Evolutionary conservation across 2,113 vertebrate species (phyloP).

Genomic region (Entomyzon cyanotis): DNA sequence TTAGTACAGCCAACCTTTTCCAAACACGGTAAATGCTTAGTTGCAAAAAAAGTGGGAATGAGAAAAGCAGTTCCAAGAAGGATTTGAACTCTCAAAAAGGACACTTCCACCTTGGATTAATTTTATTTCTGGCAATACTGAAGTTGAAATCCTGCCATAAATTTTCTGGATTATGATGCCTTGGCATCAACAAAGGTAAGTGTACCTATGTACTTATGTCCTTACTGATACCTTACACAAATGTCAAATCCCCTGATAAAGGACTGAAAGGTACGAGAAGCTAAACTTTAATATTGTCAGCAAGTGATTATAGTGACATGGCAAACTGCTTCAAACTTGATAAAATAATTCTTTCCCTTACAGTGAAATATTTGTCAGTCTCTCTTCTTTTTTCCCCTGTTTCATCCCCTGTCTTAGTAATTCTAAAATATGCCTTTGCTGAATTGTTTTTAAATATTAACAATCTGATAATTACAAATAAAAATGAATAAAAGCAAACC

Average conservation of each 20-base stretch:
- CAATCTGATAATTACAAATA: background rate
- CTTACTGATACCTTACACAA: conserved; percentile 63
- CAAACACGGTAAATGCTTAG: conserved; percentile 64
- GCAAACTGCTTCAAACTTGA: conserved; percentile 1
- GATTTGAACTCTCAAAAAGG: conserved; percentile 66
- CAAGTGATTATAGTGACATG: conserved; percentile 11
- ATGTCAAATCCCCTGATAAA: conserved; percentile 46
- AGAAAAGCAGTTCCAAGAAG: conserved; percentile 60
- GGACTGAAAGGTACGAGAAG: background rate
- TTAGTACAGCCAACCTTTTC: conserved; percentile 21
- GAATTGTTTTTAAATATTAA: background rate
- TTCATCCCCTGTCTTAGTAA: background rate
- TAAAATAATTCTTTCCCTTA: conserved; percentile 15
- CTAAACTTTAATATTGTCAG: conserved; percentile 19
- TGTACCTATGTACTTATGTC: conserved; percentile 47
- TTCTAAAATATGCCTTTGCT: background rate
- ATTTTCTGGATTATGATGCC: conserved; percentile 66
- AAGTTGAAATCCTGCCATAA: conserved; percentile 73
- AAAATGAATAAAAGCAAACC: background rate
- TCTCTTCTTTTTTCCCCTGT: background rate
- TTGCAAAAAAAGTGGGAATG: conserved; percentile 61
- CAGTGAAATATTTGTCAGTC: background rate
- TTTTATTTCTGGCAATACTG: conserved; percentile 70
- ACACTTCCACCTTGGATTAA: conserved; percentile 72
- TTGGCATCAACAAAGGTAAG: conserved; percentile 61